phyloP scores from a whole-genome alignment of 2,113 vertebrate genomes.

The Guaruba guarouba region DNA sequence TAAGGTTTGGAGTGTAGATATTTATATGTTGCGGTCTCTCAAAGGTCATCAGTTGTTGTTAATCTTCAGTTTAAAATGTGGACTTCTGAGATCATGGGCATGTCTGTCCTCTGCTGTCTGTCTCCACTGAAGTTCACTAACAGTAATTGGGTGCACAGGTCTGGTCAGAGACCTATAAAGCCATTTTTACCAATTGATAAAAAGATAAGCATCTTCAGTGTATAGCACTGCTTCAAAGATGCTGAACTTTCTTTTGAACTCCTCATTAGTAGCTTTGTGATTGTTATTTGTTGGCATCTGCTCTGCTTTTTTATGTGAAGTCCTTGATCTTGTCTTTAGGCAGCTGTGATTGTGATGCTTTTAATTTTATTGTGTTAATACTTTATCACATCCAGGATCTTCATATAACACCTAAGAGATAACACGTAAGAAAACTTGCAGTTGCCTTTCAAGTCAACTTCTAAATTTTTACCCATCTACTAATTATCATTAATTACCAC shows the following conservation, averaged over 20 bases:
- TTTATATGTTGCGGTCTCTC: background rate
- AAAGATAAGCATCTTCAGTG: background rate
- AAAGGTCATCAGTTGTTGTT: background rate
- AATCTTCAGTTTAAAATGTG: background rate
- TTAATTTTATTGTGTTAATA: background rate
- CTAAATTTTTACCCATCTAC: background rate
- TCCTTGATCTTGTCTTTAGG: background rate
- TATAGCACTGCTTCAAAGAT: background rate
- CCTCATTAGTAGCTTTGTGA: background rate
- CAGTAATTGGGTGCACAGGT: accelerated
- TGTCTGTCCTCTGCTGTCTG: background rate
- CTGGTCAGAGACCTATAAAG: background rate
- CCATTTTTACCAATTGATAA: background rate
- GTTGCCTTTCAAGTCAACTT: background rate
- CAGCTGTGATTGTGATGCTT: background rate
- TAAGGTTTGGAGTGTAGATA: background rate
- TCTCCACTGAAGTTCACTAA: accelerated
- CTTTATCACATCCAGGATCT: background rate
- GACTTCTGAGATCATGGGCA: too few species aligned
- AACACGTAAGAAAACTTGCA: background rate
- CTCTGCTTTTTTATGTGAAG: background rate
- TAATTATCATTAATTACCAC: background rate
- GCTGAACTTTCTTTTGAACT: too few species aligned
- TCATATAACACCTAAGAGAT: background rate
- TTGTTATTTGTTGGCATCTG: background rate